These are phyloP conservation scores for Cardiocondyla obscurior DNA, from an alignment of 1,140 invertebrate genomes.

Conservation along the genomic window DNA sequence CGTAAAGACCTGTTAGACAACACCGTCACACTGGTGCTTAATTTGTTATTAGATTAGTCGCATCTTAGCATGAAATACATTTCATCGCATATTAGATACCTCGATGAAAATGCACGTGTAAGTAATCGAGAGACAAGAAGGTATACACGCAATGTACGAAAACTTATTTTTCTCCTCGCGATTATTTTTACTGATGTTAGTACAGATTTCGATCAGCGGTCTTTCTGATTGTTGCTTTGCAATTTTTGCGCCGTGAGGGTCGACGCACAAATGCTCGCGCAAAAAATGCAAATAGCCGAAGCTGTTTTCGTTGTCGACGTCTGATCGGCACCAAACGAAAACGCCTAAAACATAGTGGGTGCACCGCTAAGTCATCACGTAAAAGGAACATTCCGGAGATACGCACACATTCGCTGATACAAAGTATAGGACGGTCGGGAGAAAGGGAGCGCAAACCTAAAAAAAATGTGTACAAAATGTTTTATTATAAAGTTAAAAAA, in stretches of 20 bases:
- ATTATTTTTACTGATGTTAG: constrained; percentile 27
- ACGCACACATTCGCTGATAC: not conserved
- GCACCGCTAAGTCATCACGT: constrained; percentile 32
- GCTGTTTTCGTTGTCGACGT: constrained; percentile 36
- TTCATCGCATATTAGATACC: constrained; percentile 48
- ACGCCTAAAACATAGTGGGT: constrained; percentile 49
- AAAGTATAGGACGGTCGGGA: not conserved
- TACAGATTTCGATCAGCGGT: constrained; percentile 23
- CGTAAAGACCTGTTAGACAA: constrained; percentile 79
- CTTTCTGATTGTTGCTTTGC: constrained; percentile 30
- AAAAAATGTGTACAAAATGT: constrained; percentile 54
- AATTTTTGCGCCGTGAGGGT: constrained; percentile 35
- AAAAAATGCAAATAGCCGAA: constrained; percentile 41
- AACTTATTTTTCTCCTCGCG: not conserved
- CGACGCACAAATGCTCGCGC: constrained; percentile 30
- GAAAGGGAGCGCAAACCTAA: constrained; percentile 51
- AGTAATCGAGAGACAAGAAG: constrained; percentile 40
- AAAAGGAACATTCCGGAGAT: not conserved
- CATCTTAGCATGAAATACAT: constrained; percentile 60
- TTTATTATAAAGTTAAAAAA: constrained; percentile 71
- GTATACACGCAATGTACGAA: constrained; percentile 1
- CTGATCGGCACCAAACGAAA: constrained; percentile 46
- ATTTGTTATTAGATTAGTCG: constrained; percentile 72
- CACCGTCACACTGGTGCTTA: constrained; percentile 76
- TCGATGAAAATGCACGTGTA: constrained; percentile 45